Evolutionary conservation across 2,113 vertebrate species (phyloP), one percentile per base, ranked within the genome.

Genomic region (Rhipidura dahli): DNA sequence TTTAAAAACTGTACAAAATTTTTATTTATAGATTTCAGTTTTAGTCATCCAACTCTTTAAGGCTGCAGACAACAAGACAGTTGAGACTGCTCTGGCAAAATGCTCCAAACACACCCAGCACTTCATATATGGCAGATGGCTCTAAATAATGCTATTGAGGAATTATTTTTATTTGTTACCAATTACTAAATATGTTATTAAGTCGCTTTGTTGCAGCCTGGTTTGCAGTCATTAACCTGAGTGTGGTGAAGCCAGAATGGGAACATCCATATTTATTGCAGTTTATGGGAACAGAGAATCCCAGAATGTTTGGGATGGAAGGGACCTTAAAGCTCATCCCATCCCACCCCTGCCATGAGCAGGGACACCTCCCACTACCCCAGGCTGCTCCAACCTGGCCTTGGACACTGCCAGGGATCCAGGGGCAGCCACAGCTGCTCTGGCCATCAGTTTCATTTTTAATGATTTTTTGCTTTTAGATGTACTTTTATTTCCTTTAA

Each of bases 1-100:
- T 88, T 77, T 85, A 42, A 83, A 90, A 92, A 61, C 88, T 57
- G 49, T 57, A 72, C 63, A 69, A 83, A 95, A 92, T 92, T 90
- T 83, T 85, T 96, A 95, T 96, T 95, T 97, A 83, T 92, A 86
- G 86, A 37, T 66, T 90, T 93, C 0, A 1, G 63, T 93, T 95
- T 92, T 88, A 93, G 90, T 89, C 90, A 80, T 90, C 76, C 69
- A 83, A 88, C 76, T 84, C 77, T 93, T 19, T 45, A 87, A 88
- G 79, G 91, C 76, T 56, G 45, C 89, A 96, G 88, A 86, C 88
- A 96, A 87, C 59, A 92, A 95, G 90, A 49, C 86, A 86, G 87
- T 90, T 94, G 83, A 97, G 71, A 81, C 66, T 70, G 86, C 71
- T 87, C 71, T 87, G 59, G 76, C 83, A 92, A 92, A 90, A 73